phyloP scores from a whole-genome alignment of 2,888 invertebrate species.

The Rhabditoides inermis region DNA sequence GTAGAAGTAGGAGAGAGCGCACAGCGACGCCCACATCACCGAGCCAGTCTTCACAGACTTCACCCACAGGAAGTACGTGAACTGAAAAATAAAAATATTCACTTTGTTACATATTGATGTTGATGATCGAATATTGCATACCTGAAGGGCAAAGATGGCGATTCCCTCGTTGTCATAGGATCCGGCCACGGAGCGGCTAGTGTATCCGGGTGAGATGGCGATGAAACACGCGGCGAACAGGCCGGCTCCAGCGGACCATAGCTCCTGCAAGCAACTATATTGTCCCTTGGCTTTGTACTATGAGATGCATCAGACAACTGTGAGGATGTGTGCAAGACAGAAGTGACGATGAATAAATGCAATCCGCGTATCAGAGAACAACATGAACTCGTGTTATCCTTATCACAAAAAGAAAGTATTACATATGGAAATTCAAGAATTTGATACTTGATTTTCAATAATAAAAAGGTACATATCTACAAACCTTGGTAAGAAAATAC shows the following conservation, averaged over 20 bases:
- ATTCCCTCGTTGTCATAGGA: slow-evolving; percentile 99
- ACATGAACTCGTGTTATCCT: no score
- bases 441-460: no score
- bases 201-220: slow-evolving; percentile 94
- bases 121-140: no score
- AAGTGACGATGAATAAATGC: no score
- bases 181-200: slow-evolving; percentile 95
- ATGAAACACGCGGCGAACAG: slow-evolving; percentile 97
- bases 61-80: slow-evolving; percentile 95
- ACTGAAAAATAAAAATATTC: slow-evolving; percentile 57
- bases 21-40: slow-evolving; percentile 86
- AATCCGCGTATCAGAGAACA: no score
- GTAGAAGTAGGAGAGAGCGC: slow-evolving; percentile 94
- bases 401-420: no score
- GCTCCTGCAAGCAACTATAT: slow-evolving; percentile 63
- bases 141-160: slow-evolving; percentile 88
- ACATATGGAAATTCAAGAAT: no score
- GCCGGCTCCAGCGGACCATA: slow-evolving; percentile 92
- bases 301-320: no score
- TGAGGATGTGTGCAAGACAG: no score
- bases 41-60: slow-evolving; percentile 95
- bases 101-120: background rate
- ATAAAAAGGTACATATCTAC: background rate
- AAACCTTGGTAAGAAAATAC: slow-evolving; percentile 77
- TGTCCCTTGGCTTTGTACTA: no score